Percentiles rank a stretch among this genome's conserved stretches.
Conservation (phyloP, 2,797 vertebrate species). For the Staurois parvus region DNA sequence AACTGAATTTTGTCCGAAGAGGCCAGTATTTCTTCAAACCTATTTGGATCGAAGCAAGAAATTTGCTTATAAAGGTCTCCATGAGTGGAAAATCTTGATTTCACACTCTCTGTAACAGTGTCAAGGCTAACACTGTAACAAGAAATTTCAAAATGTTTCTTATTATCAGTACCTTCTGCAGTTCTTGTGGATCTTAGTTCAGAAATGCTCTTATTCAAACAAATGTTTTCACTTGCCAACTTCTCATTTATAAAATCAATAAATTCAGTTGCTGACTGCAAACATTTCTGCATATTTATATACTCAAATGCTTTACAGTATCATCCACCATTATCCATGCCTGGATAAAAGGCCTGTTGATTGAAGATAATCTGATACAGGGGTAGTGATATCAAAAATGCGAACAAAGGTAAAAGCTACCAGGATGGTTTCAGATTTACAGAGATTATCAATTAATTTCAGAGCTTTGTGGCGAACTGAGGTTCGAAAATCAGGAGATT, state of each 20-base stretch:
- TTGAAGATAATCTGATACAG: background rate
- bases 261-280: too few relatives aligned
- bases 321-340: background rate
- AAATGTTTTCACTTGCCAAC: background rate
- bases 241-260: background rate
- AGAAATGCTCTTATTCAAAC: background rate
- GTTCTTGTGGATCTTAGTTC: background rate
- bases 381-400: too few relatives aligned
- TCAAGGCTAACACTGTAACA: too few relatives aligned
- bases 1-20: too few relatives aligned
- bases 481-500: background rate
- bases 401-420: too few relatives aligned
- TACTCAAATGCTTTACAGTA: background rate
- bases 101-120: too few relatives aligned
- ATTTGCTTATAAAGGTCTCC: too few relatives aligned
- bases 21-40: too few relatives aligned
- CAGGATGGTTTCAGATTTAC: background rate
- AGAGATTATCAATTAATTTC: background rate
- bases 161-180: too few relatives aligned
- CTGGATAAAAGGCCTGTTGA: background rate
- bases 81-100: too few relatives aligned
- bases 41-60: too few relatives aligned
- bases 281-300: background rate
- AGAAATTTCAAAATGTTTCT: too few relatives aligned
- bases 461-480: background rate